Conservation (phyloP, 2,797 vertebrate species). For the Streptopelia turtur region DNA sequence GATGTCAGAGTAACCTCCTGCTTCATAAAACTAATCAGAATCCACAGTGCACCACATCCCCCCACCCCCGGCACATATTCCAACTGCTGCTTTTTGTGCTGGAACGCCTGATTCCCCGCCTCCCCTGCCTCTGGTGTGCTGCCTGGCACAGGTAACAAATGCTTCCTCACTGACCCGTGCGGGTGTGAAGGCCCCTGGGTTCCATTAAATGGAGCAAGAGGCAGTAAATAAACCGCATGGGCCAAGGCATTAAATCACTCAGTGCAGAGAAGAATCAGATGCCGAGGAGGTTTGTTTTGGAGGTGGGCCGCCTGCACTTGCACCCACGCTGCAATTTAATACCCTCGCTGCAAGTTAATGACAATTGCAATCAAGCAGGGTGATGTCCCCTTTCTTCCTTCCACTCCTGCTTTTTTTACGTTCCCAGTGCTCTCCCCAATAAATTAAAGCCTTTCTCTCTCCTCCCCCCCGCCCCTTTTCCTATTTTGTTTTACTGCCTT, state of each 20-base stretch:
- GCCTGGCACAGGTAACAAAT: constrained; percentile 54
- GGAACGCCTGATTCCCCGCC: background rate
- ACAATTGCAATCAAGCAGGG: background rate
- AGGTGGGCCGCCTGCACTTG: background rate
- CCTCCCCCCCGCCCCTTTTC: background rate
- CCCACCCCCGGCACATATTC: background rate
- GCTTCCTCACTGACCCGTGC: constrained; percentile 22
- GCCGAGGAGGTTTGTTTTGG: background rate
- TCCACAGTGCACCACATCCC: background rate
- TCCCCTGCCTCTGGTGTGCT: constrained; percentile 20
- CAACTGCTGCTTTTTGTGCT: constrained; percentile 40
- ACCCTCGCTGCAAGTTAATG: background rate
- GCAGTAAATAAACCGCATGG: constrained; percentile 54
- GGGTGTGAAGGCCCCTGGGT: constrained; percentile 34
- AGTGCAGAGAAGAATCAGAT: background rate
- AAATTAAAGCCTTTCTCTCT: constrained; percentile 12
- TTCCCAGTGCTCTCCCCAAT: background rate
- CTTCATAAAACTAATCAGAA: constrained; percentile 48
- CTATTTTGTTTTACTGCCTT: constrained; percentile 54
- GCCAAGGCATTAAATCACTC: constrained; percentile 44
- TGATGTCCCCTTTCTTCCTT: constrained; percentile 22
- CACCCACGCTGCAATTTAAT: constrained; percentile 2
- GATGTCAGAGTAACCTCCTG: constrained; percentile 29
- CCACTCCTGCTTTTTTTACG: background rate
- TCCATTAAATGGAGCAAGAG: constrained; percentile 57